These are phyloP conservation scores for Pandemis heparana DNA, from an alignment of 2,888 invertebrate species.

Conservation along the genomic window DNA sequence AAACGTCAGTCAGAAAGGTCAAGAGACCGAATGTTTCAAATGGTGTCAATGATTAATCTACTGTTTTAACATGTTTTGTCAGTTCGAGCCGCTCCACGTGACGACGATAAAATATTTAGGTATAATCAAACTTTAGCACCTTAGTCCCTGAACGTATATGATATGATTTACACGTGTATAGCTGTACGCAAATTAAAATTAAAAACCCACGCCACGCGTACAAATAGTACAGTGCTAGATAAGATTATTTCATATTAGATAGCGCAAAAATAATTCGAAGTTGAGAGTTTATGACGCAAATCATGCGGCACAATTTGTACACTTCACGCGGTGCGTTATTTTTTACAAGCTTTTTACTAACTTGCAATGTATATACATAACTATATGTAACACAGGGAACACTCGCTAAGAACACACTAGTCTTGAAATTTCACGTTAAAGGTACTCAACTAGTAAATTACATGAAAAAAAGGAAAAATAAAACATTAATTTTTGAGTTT, in stretches of 20 bases:
- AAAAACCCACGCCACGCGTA: slow-evolving; percentile 8
- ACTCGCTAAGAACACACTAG: too few relatives aligned
- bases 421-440: too few relatives aligned
- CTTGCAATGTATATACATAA: too few relatives aligned
- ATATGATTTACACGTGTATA: not conserved
- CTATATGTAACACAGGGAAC: too few relatives aligned
- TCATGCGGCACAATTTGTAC: not conserved
- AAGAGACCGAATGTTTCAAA: not conserved
- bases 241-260: slow-evolving; percentile 53
- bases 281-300: slow-evolving; percentile 12
- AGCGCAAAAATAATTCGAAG: slow-evolving; percentile 43
- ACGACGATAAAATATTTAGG: slow-evolving; percentile 9
- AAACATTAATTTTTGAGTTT: too few relatives aligned
- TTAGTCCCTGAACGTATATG: not conserved
- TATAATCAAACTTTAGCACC: slow-evolving; percentile 6
- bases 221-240: slow-evolving; percentile 52
- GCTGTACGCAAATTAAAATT: slow-evolving; percentile 18
- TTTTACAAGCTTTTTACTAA: too few relatives aligned
- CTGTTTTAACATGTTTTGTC: not conserved
- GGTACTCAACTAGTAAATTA: too few relatives aligned
- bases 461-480: too few relatives aligned
- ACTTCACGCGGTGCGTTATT: not conserved
- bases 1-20: too few relatives aligned
- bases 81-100: not conserved
- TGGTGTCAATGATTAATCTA: not conserved